Conservation (phyloP, 2,113 vertebrate genomes). For the Capricornis sumatraensis region DNA sequence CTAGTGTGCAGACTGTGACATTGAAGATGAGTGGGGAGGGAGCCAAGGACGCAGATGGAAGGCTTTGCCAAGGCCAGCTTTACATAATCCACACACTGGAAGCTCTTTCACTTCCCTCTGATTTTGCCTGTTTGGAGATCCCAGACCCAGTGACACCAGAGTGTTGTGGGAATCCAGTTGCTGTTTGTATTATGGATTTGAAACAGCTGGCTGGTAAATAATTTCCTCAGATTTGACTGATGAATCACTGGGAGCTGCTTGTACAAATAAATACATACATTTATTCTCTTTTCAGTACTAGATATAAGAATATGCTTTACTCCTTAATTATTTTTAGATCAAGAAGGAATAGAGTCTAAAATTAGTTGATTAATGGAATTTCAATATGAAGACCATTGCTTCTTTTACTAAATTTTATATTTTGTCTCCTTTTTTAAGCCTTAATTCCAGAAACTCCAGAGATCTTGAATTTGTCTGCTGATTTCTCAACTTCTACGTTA, state of each 20-base stretch:
- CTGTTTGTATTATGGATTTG: neutral
- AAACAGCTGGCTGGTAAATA: neutral
- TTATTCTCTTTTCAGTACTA: neutral
- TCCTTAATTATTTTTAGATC: neutral
- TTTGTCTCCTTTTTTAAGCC: constrained; percentile 60
- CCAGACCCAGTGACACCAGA: neutral
- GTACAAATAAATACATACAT: neutral
- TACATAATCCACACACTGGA: neutral
- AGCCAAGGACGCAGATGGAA: neutral
- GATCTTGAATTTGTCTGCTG: constrained; percentile 75
- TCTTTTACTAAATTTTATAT: neutral
- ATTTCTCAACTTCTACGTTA: constrained; percentile 74
- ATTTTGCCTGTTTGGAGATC: neutral
- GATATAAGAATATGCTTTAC: neutral
- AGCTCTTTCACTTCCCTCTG: neutral
- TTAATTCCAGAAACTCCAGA: constrained; percentile 77
- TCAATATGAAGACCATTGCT: neutral
- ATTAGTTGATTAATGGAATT: neutral
- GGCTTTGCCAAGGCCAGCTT: neutral
- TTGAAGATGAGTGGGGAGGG: too few relatives aligned
- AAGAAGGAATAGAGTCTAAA: neutral
- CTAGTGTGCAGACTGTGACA: too few relatives aligned
- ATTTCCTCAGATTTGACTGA: neutral
- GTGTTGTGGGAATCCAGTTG: neutral
- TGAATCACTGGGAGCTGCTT: neutral